Percentiles rank a stretch among this genome's conserved stretches.
These are phyloP conservation scores for Macropis europaea DNA, from an alignment of 2,888 invertebrate species.

Conservation along the genomic window DNA sequence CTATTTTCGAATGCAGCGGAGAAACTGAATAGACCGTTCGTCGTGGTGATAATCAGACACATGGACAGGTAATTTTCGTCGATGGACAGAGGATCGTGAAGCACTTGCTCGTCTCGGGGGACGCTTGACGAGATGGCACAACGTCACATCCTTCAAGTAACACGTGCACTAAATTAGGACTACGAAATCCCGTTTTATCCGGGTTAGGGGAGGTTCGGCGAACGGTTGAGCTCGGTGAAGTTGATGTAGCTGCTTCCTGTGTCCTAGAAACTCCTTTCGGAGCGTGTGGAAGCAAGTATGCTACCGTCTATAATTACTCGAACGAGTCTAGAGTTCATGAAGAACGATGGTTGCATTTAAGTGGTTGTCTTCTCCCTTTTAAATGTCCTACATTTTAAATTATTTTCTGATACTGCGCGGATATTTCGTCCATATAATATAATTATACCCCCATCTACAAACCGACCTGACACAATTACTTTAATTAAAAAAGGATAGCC, in stretches of 20 bases:
- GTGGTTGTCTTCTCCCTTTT: too few species aligned
- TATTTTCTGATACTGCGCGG: too few species aligned
- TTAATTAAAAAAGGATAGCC: too few species aligned
- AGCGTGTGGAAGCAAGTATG: too few species aligned
- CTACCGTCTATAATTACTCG: too few species aligned
- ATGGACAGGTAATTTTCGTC: constrained; percentile 42
- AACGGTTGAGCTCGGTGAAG: constrained; percentile 38
- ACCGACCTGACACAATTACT: too few species aligned
- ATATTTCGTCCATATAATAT: too few species aligned
- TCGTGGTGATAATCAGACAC: constrained; percentile 36
- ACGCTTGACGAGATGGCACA: constrained; percentile 39
- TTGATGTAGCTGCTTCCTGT: constrained; percentile 19
- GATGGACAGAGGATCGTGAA: constrained; percentile 16
- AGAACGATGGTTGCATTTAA: too few species aligned
- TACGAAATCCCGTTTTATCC: constrained; percentile 64
- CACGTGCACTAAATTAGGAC: constrained; percentile 71
- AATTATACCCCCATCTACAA: too few species aligned
- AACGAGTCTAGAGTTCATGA: too few species aligned
- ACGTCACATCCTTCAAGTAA: constrained; percentile 58
- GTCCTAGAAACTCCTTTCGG: constrained; percentile 34
- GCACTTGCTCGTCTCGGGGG: constrained; percentile 44
- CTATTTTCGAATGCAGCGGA: too few species aligned
- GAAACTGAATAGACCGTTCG: neutral
- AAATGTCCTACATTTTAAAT: too few species aligned
- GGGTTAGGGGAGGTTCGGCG: constrained; percentile 18